Evolutionary conservation across 2,113 vertebrate species (phyloP).

Genomic region (Larimichthys crocea): DNA sequence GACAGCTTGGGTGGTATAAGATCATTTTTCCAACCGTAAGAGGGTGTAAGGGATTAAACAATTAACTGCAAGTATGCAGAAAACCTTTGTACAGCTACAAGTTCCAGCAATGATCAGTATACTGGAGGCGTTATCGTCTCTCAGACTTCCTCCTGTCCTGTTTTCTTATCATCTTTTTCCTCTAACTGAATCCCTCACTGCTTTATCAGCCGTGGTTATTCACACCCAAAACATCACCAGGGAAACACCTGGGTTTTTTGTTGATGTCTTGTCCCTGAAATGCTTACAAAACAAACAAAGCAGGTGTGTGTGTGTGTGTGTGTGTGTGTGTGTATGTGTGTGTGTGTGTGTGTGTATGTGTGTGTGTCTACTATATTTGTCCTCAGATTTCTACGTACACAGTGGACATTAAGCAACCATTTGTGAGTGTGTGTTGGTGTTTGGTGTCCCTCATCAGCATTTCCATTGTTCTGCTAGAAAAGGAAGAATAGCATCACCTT

Average conservation of each 20-base stretch:
- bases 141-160: not conserved
- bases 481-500: constrained; percentile 1
- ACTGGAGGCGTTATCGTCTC: not conserved
- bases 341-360: constrained; percentile 53
- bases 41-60: not conserved
- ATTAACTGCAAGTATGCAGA: not conserved
- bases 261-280: constrained; percentile 74
- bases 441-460: constrained; percentile 59
- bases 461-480: constrained; percentile 64
- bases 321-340: constrained; percentile 40
- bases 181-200: constrained; percentile 20
- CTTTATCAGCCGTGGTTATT: constrained; percentile 66
- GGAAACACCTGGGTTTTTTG: constrained; percentile 79
- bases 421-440: constrained; percentile 14
- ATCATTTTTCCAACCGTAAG: not conserved
- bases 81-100: not conserved
- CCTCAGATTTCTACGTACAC: constrained; percentile 22
- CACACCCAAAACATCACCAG: constrained; percentile 72
- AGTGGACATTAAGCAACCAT: constrained; percentile 36
- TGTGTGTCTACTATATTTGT: constrained; percentile 31
- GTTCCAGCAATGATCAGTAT: not conserved
- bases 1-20: too few relatives aligned
- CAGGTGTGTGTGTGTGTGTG: constrained; percentile 60
- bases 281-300: constrained; percentile 84
- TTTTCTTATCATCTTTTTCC: not conserved